Conservation (phyloP, 2,888 invertebrate species). For the Lochmaea crataegi region DNA sequence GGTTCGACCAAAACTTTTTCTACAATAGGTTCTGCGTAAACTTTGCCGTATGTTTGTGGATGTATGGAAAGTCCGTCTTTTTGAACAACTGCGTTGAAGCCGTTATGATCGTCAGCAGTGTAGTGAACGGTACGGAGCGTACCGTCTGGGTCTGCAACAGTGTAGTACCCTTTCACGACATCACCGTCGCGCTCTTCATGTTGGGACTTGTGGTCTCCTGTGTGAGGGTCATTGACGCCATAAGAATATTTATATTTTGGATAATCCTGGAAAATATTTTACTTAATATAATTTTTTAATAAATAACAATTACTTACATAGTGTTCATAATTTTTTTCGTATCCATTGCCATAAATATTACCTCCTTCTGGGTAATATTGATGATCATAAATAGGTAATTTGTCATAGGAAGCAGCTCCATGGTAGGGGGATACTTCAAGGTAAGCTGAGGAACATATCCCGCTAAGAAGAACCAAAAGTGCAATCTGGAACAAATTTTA, state of each 20-base stretch:
- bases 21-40: conserved; percentile 24
- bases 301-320: conserved; percentile 30
- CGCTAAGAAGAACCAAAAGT: conserved; percentile 14
- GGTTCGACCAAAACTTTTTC: conserved; percentile 31
- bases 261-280: conserved; percentile 40
- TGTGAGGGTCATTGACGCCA: conserved; percentile 70
- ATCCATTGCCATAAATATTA: conserved; percentile 19
- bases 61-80: conserved; percentile 46
- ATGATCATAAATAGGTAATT: conserved; percentile 29
- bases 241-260: conserved; percentile 65
- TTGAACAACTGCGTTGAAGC: conserved; percentile 68
- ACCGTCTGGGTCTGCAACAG: conserved; percentile 72
- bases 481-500: conserved; percentile 17
- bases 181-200: conserved; percentile 69
- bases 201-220: conserved; percentile 69
- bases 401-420: conserved; percentile 15
- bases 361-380: conserved; percentile 19
- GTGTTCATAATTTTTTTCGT: conserved; percentile 24
- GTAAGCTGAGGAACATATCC: conserved; percentile 13
- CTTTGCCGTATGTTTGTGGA: conserved; percentile 37
- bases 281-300: not conserved
- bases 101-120: conserved; percentile 70
- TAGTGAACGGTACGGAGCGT: conserved; percentile 73
- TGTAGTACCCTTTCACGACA: conserved; percentile 71
- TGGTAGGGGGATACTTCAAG: conserved; percentile 18